A percentile compares a stretch with the other conserved stretches of the same genome.
Conservation (phyloP, 1,140 invertebrate genomes). For the Bombus difficillimus region DNA sequence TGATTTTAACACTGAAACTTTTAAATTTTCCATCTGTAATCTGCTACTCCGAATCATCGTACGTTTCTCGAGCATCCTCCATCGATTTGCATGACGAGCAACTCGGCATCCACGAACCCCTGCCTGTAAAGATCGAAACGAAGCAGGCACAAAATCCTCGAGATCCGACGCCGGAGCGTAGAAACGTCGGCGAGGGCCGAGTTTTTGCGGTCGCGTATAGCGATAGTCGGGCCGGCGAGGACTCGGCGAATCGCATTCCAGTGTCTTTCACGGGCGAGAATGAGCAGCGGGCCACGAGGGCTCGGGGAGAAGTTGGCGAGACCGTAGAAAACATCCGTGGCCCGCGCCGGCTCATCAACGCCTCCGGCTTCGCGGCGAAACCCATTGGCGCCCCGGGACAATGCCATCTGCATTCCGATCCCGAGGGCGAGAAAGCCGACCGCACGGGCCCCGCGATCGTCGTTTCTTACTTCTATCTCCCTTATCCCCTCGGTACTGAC, state of each 20-base stretch:
- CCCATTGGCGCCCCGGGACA: constrained; percentile 72
- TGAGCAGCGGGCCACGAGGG: constrained; percentile 57
- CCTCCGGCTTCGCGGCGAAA: constrained; percentile 69
- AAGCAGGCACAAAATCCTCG: not conserved
- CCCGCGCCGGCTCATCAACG: constrained; percentile 79
- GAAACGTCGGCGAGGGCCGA: constrained; percentile 40
- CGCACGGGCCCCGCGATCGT: constrained; percentile 7
- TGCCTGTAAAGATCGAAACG: not conserved
- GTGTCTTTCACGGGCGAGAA: constrained; percentile 73
- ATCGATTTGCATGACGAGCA: not conserved
- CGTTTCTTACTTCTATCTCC: constrained; percentile 46
- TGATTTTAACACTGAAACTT: too few species aligned
- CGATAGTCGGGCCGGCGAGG: constrained; percentile 58
- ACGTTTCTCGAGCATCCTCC: not conserved
- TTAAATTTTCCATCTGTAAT: not conserved
- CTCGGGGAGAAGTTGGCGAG: not conserved
- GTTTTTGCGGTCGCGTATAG: constrained; percentile 66
- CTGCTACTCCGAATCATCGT: not conserved
- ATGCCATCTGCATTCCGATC: constrained; percentile 76
- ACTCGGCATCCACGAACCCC: too few species aligned
- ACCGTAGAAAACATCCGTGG: constrained; percentile 77
- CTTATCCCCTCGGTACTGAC: constrained; percentile 27
- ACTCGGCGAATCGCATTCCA: constrained; percentile 73
- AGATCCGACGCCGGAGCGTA: not conserved
- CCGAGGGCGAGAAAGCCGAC: constrained; percentile 65